Conservation (phyloP, 1,140 invertebrate species). For the Arion vulgaris region DNA sequence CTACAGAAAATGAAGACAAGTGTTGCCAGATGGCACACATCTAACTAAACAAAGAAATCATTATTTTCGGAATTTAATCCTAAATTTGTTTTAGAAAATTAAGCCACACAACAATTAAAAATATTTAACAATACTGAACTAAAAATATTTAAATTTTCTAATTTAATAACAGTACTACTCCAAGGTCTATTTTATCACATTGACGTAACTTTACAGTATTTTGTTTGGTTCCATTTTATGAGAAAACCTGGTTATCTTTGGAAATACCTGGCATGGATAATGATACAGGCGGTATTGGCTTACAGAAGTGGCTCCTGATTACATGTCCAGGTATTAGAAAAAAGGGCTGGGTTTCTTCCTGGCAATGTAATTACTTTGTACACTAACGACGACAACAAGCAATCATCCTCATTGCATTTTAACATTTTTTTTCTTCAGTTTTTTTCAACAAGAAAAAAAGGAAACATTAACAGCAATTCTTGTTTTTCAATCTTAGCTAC, state of each 20-base stretch:
- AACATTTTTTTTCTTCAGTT: no score
- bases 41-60: neutral
- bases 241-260: slow-evolving; percentile 1
- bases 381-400: slow-evolving; percentile 3
- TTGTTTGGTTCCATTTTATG: neutral
- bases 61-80: no score
- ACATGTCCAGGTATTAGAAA: slow-evolving; percentile 4
- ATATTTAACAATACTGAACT: no score
- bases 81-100: no score
- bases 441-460: no score
- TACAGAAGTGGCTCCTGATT: slow-evolving; percentile 19
- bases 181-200: no score
- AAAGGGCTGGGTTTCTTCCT: neutral
- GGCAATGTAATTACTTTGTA: slow-evolving; percentile 1
- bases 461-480: neutral
- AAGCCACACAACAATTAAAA: no score
- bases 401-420: neutral
- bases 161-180: no score
- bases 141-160: no score
- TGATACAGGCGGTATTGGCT: neutral
- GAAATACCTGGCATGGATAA: neutral
- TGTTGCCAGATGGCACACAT: neutral
- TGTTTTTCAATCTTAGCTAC: neutral
- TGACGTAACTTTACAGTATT: no score
- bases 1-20: neutral